These are phyloP conservation scores for Seira ritae DNA, from an alignment of 2,888 invertebrate species.

Conservation along the genomic window DNA sequence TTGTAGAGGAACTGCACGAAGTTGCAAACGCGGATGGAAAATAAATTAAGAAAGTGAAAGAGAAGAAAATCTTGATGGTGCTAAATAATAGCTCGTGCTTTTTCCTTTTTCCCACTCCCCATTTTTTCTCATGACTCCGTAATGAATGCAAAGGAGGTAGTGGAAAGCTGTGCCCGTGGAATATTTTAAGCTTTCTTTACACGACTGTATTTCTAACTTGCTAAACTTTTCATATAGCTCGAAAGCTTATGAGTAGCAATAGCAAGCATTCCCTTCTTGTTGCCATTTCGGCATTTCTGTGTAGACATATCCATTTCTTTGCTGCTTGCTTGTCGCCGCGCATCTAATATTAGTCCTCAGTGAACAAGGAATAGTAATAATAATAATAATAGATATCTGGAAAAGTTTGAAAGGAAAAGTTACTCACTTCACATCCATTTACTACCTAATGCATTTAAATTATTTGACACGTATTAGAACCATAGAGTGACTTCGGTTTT, in stretches of 20 bases:
- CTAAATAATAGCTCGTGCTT: background rate
- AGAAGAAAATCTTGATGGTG: background rate
- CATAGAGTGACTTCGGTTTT: no score
- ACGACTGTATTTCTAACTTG: background rate
- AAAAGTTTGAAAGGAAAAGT: no score
- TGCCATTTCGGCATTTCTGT: background rate
- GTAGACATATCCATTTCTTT: background rate
- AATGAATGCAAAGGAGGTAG: background rate
- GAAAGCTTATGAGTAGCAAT: no score
- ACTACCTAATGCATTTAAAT: no score
- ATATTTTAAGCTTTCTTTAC: conserved; percentile 14
- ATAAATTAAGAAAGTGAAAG: conserved; percentile 8
- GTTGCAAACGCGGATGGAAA: conserved; percentile 3
- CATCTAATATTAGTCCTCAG: background rate
- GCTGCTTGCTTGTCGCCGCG: background rate
- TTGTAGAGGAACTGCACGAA: no score
- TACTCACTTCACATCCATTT: no score
- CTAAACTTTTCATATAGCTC: background rate
- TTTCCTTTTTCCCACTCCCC: no score
- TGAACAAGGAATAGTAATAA: background rate
- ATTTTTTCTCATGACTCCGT: background rate
- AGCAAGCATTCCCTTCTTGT: background rate
- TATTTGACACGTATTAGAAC: no score
- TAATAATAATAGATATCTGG: background rate
- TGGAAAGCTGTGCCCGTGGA: background rate